phyloP scores from a whole-genome alignment of 1,140 invertebrate genomes.

The Teleopsis dalmanni region DNA sequence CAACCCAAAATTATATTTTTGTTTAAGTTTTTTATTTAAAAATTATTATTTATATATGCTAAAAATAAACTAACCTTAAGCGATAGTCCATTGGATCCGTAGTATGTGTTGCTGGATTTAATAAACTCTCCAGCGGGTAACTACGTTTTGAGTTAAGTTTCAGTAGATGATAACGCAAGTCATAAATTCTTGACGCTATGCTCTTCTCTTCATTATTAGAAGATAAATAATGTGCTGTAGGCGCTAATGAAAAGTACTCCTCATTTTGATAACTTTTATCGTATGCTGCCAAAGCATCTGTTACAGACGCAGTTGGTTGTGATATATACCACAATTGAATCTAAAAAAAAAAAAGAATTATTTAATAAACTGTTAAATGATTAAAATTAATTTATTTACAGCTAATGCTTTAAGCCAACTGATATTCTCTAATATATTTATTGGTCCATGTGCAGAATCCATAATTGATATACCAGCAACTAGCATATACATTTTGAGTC shows the following conservation, averaged over 20 bases:
- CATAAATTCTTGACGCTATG: constrained; percentile 50
- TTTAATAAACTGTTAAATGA: too few relatives aligned
- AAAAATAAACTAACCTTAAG: constrained; percentile 42
- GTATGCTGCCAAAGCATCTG: constrained; percentile 61
- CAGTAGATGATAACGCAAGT: constrained; percentile 78
- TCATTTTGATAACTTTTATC: constrained; percentile 55
- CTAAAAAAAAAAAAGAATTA: constrained; percentile 18
- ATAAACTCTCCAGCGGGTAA: constrained; percentile 58
- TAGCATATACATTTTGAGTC: constrained; percentile 63
- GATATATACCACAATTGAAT: constrained; percentile 54
- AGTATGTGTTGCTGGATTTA: constrained; percentile 72
- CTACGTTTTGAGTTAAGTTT: constrained; percentile 60
- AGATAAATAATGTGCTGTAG: constrained; percentile 50
- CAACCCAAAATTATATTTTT: background rate
- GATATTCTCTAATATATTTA: constrained; percentile 33
- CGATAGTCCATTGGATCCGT: constrained; percentile 74
- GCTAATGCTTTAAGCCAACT: constrained; percentile 38
- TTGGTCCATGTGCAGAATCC: constrained; percentile 31
- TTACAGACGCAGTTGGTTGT: constrained; percentile 56
- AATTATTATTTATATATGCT: too few relatives aligned
- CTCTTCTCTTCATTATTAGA: constrained; percentile 11
- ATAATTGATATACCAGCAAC: constrained; percentile 51
- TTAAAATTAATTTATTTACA: constrained; percentile 15
- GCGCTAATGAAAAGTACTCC: constrained; percentile 47
- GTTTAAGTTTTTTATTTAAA: too few relatives aligned